Conservation (phyloP, 2,797 vertebrate genomes). For the Characodon lateralis region DNA sequence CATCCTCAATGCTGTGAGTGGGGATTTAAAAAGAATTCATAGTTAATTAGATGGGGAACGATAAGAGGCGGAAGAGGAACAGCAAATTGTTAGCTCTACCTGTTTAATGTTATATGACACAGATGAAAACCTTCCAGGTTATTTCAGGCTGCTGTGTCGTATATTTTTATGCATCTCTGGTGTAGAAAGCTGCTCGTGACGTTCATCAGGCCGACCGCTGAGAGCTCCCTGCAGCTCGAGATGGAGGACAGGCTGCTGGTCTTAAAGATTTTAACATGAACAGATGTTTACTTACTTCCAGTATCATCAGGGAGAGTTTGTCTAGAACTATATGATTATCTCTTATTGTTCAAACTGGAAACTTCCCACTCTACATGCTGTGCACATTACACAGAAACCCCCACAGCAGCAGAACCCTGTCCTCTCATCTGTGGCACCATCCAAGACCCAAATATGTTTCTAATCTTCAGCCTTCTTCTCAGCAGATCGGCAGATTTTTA, state of each 20-base stretch:
- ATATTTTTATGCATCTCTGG: neutral
- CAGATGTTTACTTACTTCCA: neutral
- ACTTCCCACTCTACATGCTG: neutral
- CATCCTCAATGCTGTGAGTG: conserved; percentile 72
- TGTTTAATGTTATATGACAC: neutral
- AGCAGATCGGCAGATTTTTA: neutral
- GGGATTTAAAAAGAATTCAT: neutral
- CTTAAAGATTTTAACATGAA: neutral
- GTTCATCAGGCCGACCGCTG: neutral
- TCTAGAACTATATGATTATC: neutral
- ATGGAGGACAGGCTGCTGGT: neutral
- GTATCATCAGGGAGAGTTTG: neutral
- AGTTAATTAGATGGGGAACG: conserved; percentile 17
- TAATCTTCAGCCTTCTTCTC: neutral
- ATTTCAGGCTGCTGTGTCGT: neutral
- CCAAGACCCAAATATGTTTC: neutral
- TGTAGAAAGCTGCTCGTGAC: neutral
- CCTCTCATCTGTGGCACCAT: neutral
- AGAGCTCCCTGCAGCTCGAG: neutral
- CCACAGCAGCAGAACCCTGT: neutral
- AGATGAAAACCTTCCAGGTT: neutral
- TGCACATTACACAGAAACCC: neutral
- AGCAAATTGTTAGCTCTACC: neutral
- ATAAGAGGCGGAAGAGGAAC: neutral
- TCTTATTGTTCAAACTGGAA: conserved; percentile 1